Percentiles rank a stretch among this genome's conserved stretches.
These are phyloP conservation scores for Pseudanteris insignis DNA, from an alignment of 2,888 invertebrate species.

Conservation along the genomic window DNA sequence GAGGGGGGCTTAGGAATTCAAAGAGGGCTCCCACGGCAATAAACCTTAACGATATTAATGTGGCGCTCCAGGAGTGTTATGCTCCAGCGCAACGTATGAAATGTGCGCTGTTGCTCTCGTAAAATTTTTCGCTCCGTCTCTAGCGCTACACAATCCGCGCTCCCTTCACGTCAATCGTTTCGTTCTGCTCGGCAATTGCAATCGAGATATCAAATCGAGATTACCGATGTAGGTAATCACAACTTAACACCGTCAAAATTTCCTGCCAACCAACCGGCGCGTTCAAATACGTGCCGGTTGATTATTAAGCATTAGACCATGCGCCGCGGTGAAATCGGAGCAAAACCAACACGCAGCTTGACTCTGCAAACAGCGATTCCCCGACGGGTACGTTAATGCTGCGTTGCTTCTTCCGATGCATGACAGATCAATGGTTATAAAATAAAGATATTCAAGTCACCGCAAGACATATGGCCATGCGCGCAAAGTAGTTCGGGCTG, in stretches of 20 bases:
- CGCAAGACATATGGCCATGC: conserved; percentile 5
- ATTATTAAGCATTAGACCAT: background rate
- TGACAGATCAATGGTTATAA: conserved; percentile 12
- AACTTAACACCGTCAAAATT: conserved; percentile 35
- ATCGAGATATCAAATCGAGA: conserved; percentile 32
- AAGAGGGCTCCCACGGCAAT: conserved; percentile 56
- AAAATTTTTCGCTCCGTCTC: too few species aligned
- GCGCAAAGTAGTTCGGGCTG: conserved; percentile 10
- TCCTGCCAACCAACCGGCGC: background rate
- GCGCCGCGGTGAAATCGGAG: conserved; percentile 6
- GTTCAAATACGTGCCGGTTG: too few species aligned
- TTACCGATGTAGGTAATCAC: conserved; percentile 34
- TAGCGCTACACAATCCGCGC: too few species aligned
- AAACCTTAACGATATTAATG: conserved; percentile 61
- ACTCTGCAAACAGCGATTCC: conserved; percentile 21
- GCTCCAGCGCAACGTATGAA: conserved; percentile 52
- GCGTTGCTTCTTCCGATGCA: background rate
- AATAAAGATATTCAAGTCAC: conserved; percentile 10
- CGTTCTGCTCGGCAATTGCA: conserved; percentile 46
- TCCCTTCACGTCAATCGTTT: conserved; percentile 40
- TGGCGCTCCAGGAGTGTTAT: conserved; percentile 53
- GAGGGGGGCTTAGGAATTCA: conserved; percentile 51
- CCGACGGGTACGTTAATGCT: conserved; percentile 5
- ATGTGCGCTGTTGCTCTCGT: conserved; percentile 34
- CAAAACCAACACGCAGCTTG: conserved; percentile 14